Conservation (phyloP, 2,113 vertebrate genomes). For the Pseudonaja textilis region DNA sequence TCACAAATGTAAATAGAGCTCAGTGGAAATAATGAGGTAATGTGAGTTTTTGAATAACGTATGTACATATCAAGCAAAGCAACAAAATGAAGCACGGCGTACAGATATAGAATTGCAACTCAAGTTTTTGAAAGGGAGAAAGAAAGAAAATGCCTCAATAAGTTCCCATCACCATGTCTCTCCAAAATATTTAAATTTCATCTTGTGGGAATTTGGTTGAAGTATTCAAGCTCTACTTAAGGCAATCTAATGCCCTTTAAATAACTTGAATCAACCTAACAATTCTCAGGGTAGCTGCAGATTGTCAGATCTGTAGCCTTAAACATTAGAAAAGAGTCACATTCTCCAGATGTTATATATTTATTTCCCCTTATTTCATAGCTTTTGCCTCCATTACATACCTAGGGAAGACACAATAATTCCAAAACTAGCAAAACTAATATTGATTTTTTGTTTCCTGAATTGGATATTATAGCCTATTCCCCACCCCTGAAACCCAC, state of each 20-base stretch:
- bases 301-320: background rate
- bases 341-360: background rate
- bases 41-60: background rate
- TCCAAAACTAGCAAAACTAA: background rate
- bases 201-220: background rate
- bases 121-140: background rate
- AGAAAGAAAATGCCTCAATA: background rate
- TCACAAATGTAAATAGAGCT: background rate
- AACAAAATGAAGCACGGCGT: background rate
- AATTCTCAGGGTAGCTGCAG: background rate
- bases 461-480: background rate
- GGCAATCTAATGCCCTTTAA: background rate
- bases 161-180: background rate
- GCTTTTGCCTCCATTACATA: background rate
- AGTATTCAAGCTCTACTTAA: background rate
- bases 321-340: background rate
- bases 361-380: background rate
- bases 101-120: background rate
- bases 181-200: background rate
- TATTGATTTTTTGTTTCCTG: background rate
- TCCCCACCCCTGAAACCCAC: background rate
- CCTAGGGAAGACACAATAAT: background rate
- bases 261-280: background rate
- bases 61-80: background rate
- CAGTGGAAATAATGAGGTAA: background rate